Base-by-base conservation (phyloP, 1,140 invertebrate species). In the Brachionus rotundiformis region DNA sequence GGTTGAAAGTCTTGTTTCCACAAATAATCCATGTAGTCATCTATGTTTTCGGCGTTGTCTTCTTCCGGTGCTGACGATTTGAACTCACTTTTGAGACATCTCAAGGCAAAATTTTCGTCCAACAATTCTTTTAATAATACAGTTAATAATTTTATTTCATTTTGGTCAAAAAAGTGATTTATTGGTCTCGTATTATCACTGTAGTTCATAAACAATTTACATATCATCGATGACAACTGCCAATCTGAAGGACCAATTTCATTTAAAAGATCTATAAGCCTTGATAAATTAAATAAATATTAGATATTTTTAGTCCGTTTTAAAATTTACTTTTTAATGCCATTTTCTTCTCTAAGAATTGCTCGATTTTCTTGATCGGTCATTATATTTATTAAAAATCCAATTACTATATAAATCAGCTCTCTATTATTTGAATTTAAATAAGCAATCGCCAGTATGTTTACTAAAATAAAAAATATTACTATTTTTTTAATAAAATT, bases 171-270 rank as follows among this genome's bases (percentile, higher is more conserved):
- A 54, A 39, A 27, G 33, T 39, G 16, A 23, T 27, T 33, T 2
- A 19, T 41, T 10, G 76, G 27, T 59, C 36, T 31, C 0, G 25
- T 31, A 39, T 92, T 91, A 36, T 91, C 91, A 82, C 90, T 91
- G 83, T 91, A 92, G 87, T 93, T 93, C 92, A 92, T 93, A 16
- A 93, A 84, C 6, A 90, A 90, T 86, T 92, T 91, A 85, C 91
- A 92, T 2, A 91, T 89, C 81, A 92, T 86, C 82, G 88, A 90
- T 6, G 89, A 90, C 65, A 92, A 84, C 75, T 90, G 87, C 90
- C 91, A 91, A 84, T 92, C 91, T 59, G 88, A 87, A 77, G 89
- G 89, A 4, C 90, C 89, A 84, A 89, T 89, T 75, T 89, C 89
- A 49, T 88, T 86, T 36, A 92, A 83, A 10, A 91, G 88, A 23